Percentiles rank a stretch among this genome's conserved stretches.
phyloP scores from a whole-genome alignment of 2,113 vertebrate genomes.

The Polypterus senegalus region DNA sequence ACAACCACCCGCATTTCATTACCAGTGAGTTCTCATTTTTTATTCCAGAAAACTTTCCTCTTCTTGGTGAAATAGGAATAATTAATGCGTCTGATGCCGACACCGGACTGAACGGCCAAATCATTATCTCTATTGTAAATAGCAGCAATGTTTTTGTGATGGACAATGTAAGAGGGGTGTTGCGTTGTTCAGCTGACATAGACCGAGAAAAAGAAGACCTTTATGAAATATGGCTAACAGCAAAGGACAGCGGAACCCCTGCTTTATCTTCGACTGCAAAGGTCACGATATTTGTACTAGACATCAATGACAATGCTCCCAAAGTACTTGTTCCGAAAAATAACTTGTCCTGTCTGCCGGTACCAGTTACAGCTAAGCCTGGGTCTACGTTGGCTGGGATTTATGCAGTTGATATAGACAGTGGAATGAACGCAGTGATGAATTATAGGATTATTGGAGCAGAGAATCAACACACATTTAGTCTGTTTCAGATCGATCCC shows the following conservation, averaged over 20 bases:
- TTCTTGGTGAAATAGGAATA: constrained; percentile 34
- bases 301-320: constrained; percentile 57
- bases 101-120: constrained; percentile 39
- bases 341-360: constrained; percentile 46
- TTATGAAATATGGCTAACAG: constrained; percentile 43
- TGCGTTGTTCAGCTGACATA: constrained; percentile 37
- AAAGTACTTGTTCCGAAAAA: constrained; percentile 48
- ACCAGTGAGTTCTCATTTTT: constrained; percentile 49
- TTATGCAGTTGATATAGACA: constrained; percentile 46
- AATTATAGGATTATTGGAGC: constrained; percentile 34
- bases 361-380: constrained; percentile 30
- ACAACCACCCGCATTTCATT: constrained; percentile 46
- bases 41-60: constrained; percentile 38
- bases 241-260: constrained; percentile 36
- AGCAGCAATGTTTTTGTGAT: constrained; percentile 37
- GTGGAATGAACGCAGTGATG: constrained; percentile 49
- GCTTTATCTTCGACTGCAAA: constrained; percentile 36
- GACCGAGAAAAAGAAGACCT: constrained; percentile 42
- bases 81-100: constrained; percentile 43
- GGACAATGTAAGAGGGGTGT: constrained; percentile 31
- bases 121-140: constrained; percentile 35
- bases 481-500: constrained; percentile 41
- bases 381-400: constrained; percentile 46
- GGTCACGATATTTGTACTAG: constrained; percentile 50
- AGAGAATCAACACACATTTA: constrained; percentile 18